A percentile compares a stretch with the other conserved stretches of the same genome.
Conservation (phyloP, 2,888 invertebrate species). For the Spilarctia lutea region DNA sequence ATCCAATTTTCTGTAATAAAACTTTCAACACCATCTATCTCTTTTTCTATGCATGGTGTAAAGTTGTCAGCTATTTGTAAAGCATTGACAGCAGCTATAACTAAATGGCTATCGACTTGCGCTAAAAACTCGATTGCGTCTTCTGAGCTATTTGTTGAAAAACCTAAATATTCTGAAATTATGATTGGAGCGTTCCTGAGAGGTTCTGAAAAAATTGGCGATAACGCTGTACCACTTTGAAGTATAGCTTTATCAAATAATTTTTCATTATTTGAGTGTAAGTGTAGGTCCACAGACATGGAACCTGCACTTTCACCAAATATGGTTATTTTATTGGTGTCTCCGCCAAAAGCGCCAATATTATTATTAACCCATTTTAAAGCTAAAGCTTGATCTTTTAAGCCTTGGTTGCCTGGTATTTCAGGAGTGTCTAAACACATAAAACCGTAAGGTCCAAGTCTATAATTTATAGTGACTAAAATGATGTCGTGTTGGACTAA, state of each 20-base stretch:
- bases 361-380: constrained; percentile 51
- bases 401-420: constrained; percentile 52
- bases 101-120: constrained; percentile 5
- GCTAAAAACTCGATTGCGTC: constrained; percentile 22
- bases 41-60: constrained; percentile 21
- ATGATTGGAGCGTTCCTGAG: constrained; percentile 11
- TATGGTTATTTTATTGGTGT: constrained; percentile 47
- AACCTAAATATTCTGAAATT: constrained; percentile 17
- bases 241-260: constrained; percentile 59
- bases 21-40: constrained; percentile 21
- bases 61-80: constrained; percentile 5
- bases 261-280: constrained; percentile 40
- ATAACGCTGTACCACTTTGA: constrained; percentile 25
- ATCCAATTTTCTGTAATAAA: constrained; percentile 17
- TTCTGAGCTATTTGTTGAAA: constrained; percentile 2
- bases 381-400: constrained; percentile 51
- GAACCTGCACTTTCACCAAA: constrained; percentile 52
- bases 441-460: constrained; percentile 51
- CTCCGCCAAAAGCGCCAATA: constrained; percentile 52
- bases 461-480: constrained; percentile 51
- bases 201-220: constrained; percentile 3
- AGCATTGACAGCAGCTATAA: constrained; percentile 10
- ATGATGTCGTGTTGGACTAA: constrained; percentile 47
- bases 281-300: constrained; percentile 45
- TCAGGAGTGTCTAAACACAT: constrained; percentile 49